Base-by-base conservation (phyloP, 2,797 vertebrate genomes). In the Falco novaeseelandiae region DNA sequence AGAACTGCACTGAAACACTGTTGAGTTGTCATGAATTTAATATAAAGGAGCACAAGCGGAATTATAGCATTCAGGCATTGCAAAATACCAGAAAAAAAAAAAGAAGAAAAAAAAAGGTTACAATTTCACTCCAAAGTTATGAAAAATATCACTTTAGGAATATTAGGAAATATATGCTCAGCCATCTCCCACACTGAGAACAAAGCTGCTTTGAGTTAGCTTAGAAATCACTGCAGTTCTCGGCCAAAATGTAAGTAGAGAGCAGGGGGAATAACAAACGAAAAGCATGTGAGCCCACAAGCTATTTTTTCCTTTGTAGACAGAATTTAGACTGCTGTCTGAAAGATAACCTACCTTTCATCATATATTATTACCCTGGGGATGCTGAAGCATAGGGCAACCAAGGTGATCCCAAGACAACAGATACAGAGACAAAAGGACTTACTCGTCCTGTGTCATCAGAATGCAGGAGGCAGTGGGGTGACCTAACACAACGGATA, bases 401-500 rank as follows among this genome's bases (percentile, higher is more conserved):
- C n/a, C 91, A 80, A 91, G 52, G 74, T 77, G 89, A 92, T 42
- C 29, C 55, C 71, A 85, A 57, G 57, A 92, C 57, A 89, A 11
- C 78, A 85, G 67, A 59, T 15, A 67, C 7, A 73, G 71, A 67
- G 67, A 48, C 14, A 22, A 80, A 79, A 87, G 63, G 73, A 84
- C 55, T 93, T 65, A 32, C 18, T 80, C 55, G 54, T 89, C 83
- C 57, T 52, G 14, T 85, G 82, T 95, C 92, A 95, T 92, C 92
- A 87, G 63, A 91, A 94, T 26, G 46, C 49, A 86, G 62, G 62
- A 86, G 87, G 57, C 81, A 65, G 48, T 13, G 61, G 78, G 55
- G 63, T 59, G 44, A 93, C 59, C 81, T 87, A 77, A 83, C 52
- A 40, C 10, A 19, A 89, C 30, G 3, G 48, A 66, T 42, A 90